Base-by-base conservation (phyloP, 2,797 vertebrate species). In the Salarias fasciatus region DNA sequence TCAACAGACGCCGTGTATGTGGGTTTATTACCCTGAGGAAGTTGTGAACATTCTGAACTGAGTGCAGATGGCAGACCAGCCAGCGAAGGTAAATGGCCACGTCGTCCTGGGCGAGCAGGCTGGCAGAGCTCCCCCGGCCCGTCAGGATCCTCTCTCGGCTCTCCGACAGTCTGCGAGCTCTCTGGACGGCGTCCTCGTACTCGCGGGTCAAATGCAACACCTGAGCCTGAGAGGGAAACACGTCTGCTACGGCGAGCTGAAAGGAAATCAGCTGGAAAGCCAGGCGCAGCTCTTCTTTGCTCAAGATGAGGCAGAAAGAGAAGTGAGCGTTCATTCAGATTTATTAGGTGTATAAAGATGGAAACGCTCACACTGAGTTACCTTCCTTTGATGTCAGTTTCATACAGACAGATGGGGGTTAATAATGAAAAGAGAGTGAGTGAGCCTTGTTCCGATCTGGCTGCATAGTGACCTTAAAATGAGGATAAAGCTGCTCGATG, bases 41-140 rank as follows among this genome's bases (percentile, higher is more conserved):
- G 75, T 0, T 69, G 60, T 92, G 89, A 66, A 94, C 54, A 8
- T 69, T 80, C 46, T 86, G 86, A 29, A 92, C 70, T 15, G 90
- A 92, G 45, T 90, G 87, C 13, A 95, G 66, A 31, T 93, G 91
- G 59, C 91, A 94, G 69, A 93, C 55, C 47, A 94, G 72, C 90
- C 92, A 92, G 38, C 63, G 82, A 5, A 86, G 88, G 43, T 93
- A 93, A 72, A 95, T 90, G 38, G 83, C 36, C 66, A 92, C 70
- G 28, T 94, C 93, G 38, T 93, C 93, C 69, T 59, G 75, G 1
- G 80, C 91, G 62, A 93, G 81, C 54, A 82, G 59, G 53, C 58
- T 69, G 24, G 80, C 15, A 0, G 64, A 47, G 67, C 75, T 90
- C 65, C 72, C 91, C 56, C 79, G 83, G 55, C 89, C 84, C 0